A percentile compares a stretch with the other conserved stretches of the same genome.
These are phyloP conservation scores for Druceiella hillmani DNA, from an alignment of 2,888 invertebrate genomes.

Conservation along the genomic window DNA sequence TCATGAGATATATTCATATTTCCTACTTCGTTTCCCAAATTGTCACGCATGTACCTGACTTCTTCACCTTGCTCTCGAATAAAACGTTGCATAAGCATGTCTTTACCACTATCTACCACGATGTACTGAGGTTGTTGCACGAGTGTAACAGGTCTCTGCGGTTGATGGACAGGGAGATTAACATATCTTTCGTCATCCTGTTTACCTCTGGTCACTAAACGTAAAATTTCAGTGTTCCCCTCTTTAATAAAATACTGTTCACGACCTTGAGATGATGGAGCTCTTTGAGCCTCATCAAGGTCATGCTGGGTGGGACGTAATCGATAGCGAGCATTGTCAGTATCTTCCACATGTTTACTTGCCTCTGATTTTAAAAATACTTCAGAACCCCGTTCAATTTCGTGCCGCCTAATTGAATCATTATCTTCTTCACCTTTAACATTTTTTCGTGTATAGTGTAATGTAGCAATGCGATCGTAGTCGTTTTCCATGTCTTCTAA, in stretches of 20 bases:
- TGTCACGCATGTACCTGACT: conserved; percentile 54
- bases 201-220: conserved; percentile 70
- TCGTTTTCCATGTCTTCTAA: conserved; percentile 56
- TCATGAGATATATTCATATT: conserved; percentile 39
- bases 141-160: conserved; percentile 49
- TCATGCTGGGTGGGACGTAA: conserved; percentile 26
- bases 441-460: conserved; percentile 38
- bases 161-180: conserved; percentile 48
- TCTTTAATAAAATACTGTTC: conserved; percentile 77
- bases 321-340: conserved; percentile 33
- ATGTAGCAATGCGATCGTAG: conserved; percentile 47
- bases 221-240: conserved; percentile 78
- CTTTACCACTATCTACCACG: conserved; percentile 74
- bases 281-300: conserved; percentile 34
- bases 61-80: conserved; percentile 75
- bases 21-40: conserved; percentile 44
- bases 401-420: conserved; percentile 70
- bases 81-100: conserved; percentile 75
- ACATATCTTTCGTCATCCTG: conserved; percentile 60
- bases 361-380: conserved; percentile 44
- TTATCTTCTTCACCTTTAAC: conserved; percentile 52
- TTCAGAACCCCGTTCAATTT: conserved; percentile 73
- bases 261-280: conserved; percentile 45
- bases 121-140: conserved; percentile 56
- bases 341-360: conserved; percentile 33